Evolutionary conservation across 2,888 invertebrate species (phyloP), one percentile per base, ranked within the genome.

Genomic region (Sycophila texana): DNA sequence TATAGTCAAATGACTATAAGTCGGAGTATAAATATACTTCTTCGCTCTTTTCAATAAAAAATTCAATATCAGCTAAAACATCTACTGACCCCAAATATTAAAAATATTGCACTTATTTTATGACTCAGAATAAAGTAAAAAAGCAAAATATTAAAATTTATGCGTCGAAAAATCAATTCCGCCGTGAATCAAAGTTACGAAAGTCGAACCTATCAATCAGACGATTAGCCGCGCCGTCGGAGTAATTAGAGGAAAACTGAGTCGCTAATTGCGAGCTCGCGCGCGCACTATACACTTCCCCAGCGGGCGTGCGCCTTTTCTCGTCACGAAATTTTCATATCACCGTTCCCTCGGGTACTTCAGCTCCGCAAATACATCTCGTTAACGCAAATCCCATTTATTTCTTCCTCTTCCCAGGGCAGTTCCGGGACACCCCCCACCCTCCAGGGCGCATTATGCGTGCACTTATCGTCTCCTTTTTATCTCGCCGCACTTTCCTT

Each of bases 201-300:
- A 70, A 63, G 65, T 57, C 7, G 10, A 71, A 49, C 57, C 66
- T 58, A 61, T 73, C 77, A 47, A 77, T 77, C 67, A 73, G 53
- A 30, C 80, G 82, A 83, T 80, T 84, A 80, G 79, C 74, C 4
- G 49, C 80, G 20, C 49, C 66, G 65, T 61, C 26, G 77, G 66
- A 61, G 73, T 77, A 60, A 77, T 77, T 77, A 73, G 22, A 72
- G 73, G 67, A 73, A 39, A 77, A 67, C 67, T 60, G 67, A 66
- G 67, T 20, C 67, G 73, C 67, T 77, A 67, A 77, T 73, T 67
- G 51, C 65, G 22, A 10, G 65, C 47, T 66, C 51, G 10, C 14
- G 10, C 4, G 14, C 22, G 10, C 10, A 18, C 51, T 22, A n/a
- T n/a, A 1, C 58, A 30, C 30, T 10, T 14, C 30, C 26, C 10